A percentile compares a stretch with the other conserved stretches of the same genome.
These are phyloP conservation scores for Drepana arcuata DNA, from an alignment of 1,140 invertebrate species.

Conservation along the genomic window DNA sequence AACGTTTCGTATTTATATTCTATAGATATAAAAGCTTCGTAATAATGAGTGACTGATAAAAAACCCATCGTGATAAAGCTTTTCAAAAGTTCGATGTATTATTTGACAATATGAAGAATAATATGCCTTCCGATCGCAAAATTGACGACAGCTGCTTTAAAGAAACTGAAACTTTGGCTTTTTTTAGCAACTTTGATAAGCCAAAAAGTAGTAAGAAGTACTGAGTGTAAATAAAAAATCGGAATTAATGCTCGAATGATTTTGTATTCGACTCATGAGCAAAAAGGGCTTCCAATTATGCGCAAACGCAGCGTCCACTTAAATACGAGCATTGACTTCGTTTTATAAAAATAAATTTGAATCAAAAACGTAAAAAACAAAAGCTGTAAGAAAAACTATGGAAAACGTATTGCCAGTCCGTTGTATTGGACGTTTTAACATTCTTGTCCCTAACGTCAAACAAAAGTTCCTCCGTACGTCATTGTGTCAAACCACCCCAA, in stretches of 20 bases:
- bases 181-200: too few species aligned
- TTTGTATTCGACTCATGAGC: constrained; percentile 48
- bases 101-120: too few species aligned
- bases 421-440: constrained; percentile 42
- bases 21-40: too few species aligned
- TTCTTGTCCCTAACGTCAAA: constrained; percentile 49
- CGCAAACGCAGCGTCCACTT: constrained; percentile 52
- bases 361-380: constrained; percentile 49
- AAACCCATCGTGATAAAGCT: too few species aligned
- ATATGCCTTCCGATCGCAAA: too few species aligned
- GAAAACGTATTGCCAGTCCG: constrained; percentile 33
- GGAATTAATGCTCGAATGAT: constrained; percentile 42
- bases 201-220: constrained; percentile 20
- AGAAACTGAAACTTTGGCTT: too few species aligned
- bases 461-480: constrained; percentile 51
- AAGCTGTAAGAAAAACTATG: constrained; percentile 36
- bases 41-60: too few species aligned
- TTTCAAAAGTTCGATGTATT: too few species aligned
- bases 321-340: constrained; percentile 37
- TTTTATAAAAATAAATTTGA: constrained; percentile 30
- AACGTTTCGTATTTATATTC: too few species aligned
- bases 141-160: too few species aligned
- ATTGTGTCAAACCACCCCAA: constrained; percentile 48
- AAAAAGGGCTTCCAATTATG: constrained; percentile 62
- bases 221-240: too few species aligned